Conservation (phyloP, 2,888 invertebrate genomes). For the Caradrina clavipalpis region DNA sequence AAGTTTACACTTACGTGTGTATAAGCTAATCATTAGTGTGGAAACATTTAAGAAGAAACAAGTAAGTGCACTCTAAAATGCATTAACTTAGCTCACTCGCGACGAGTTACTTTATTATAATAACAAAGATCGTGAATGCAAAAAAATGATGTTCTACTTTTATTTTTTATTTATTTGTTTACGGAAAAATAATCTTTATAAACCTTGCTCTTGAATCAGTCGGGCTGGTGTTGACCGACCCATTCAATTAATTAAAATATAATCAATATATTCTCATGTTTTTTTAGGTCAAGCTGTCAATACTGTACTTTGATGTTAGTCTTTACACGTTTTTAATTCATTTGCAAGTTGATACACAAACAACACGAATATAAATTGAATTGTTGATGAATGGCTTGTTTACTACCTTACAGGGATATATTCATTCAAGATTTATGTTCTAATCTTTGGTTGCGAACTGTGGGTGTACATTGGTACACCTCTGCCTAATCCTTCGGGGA, state of each 20-base stretch:
- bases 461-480: no score
- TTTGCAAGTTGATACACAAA: neutral
- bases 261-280: neutral
- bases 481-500: no score
- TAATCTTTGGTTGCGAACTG: no score
- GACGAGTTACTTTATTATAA: neutral
- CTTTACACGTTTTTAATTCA: conserved; percentile 30
- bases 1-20: neutral
- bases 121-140: conserved; percentile 10
- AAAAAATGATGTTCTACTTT: conserved; percentile 4
- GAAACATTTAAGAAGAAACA: conserved; percentile 44
- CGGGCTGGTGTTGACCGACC: no score
- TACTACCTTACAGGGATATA: neutral
- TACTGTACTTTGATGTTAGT: neutral
- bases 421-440: conserved; percentile 19
- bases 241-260: no score
- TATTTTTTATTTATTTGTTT: neutral
- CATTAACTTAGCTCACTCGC: conserved; percentile 27
- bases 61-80: conserved; percentile 51
- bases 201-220: no score
- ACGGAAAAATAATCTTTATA: no score
- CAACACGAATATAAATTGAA: conserved; percentile 27
- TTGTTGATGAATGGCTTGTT: conserved; percentile 20
- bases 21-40: conserved; percentile 21
- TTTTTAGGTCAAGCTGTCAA: conserved; percentile 19